Conservation (phyloP, 2,888 invertebrate genomes). For the Eupelmus urozonus region DNA sequence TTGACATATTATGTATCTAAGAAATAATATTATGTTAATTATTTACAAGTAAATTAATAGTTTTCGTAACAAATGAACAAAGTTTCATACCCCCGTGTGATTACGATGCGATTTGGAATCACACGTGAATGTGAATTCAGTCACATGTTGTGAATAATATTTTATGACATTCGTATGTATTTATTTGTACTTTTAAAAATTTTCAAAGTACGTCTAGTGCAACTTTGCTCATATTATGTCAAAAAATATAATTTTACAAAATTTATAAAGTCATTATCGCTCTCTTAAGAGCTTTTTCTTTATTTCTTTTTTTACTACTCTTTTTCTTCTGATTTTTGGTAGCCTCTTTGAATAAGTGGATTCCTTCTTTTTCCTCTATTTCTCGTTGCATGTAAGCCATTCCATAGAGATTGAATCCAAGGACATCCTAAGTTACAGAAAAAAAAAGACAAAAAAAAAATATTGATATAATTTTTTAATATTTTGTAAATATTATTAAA, state of each 20-base stretch:
- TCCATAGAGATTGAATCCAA: constrained; percentile 92
- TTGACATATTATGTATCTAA: no score
- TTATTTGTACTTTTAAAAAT: no score
- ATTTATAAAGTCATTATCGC: constrained; percentile 78
- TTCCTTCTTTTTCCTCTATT: constrained; percentile 86
- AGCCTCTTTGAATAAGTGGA: constrained; percentile 89
- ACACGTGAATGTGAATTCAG: no score
- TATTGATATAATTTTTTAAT: constrained; percentile 28
- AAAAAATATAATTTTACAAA: no score
- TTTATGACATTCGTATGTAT: no score
- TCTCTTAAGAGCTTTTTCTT: constrained; percentile 82
- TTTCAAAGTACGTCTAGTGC: no score
- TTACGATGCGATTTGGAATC: no score
- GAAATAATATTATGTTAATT: background rate
- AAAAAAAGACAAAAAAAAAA: constrained; percentile 35
- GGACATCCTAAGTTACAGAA: constrained; percentile 81
- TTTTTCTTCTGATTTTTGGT: constrained; percentile 82
- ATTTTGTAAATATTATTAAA: background rate
- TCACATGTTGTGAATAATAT: no score
- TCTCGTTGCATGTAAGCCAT: constrained; percentile 87
- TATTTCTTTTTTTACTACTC: constrained; percentile 81
- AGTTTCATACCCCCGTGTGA: no score
- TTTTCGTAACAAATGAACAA: no score
- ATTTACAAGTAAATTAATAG: background rate
- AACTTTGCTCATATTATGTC: no score